Evolutionary conservation across 2,888 invertebrate species (phyloP).

Genomic region (Rhyacophila evoluta): DNA sequence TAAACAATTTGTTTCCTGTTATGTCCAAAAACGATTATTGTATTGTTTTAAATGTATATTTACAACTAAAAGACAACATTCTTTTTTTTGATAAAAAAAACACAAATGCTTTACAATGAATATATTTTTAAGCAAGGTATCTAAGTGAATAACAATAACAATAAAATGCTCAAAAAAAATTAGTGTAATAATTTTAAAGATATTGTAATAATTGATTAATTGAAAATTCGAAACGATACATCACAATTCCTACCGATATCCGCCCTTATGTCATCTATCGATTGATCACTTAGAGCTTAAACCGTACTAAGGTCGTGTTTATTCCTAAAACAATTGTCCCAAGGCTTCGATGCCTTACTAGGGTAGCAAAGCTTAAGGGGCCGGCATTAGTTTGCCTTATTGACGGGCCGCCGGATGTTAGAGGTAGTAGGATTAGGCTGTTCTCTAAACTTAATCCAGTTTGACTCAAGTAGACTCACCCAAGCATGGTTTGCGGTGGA

Average conservation of each 20-base stretch:
- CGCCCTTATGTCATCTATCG: not conserved
- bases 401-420: constrained; percentile 36
- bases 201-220: not conserved
- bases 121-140: too few relatives aligned
- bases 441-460: constrained; percentile 33
- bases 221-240: not conserved
- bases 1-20: too few relatives aligned
- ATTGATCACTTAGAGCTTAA: constrained; percentile 4
- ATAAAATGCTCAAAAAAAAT: too few relatives aligned
- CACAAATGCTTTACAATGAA: too few relatives aligned
- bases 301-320: constrained; percentile 13
- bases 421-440: constrained; percentile 30
- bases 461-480: constrained; percentile 6
- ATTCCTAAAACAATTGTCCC: constrained; percentile 10
- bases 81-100: too few relatives aligned
- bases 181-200: too few relatives aligned
- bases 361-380: constrained; percentile 33
- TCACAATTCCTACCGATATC: not conserved
- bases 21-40: too few relatives aligned
- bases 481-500: constrained; percentile 13
- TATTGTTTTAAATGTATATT: too few relatives aligned
- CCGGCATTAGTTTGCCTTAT: constrained; percentile 48
- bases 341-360: constrained; percentile 4
- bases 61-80: too few relatives aligned
- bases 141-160: too few relatives aligned